Evolutionary conservation across 2,888 invertebrate genomes (phyloP), one percentile per base, ranked within the genome.

Genomic region (Pristionchus japonicus): DNA sequence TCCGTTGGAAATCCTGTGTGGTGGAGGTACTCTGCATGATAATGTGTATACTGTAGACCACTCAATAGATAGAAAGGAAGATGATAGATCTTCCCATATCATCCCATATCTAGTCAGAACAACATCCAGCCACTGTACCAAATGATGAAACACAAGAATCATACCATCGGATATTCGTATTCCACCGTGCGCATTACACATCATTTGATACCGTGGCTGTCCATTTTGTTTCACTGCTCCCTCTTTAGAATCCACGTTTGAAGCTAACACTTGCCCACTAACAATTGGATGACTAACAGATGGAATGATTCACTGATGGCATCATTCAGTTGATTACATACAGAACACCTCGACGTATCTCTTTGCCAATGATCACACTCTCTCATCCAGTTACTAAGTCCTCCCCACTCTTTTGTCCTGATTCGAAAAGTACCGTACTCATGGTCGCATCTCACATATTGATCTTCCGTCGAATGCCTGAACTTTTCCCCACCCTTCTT

Each of bases 1-100:
- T 37, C 1, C 2, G 40, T 37, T 31, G n/a, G n/a, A n/a, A n/a
- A n/a, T n/a, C n/a, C n/a, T 13, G n/a, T 47, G 43, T 77, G 77
- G 77, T 47, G 43, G 43, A 77, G 43, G 77, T 77, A 77, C 77
- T 77, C n/a, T 77, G 77, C 77, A 77, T 77, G 77, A 77, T 27
- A 47, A 6, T 40, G 70, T 37, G 20, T 34, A 52, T n/a, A 57
- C 57, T n/a, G n/a, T 57, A 57, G 3, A n/a, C 23, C 3, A 52
- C 15, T 13, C 17, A 57, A n/a, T 57, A 9, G 23, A 20, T 57
- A 57, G 57, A 23, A 23, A 57, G 23, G 23, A 3, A 57, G 57
- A 57, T 57, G 9, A 57, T 57, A 57, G 57, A 57, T 57, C 57
- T n/a, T 57, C 23, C n/a, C 20, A 6, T 23, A 6, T n/a, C n/a